These are phyloP conservation scores for Carpatolechia fugitivella DNA, from an alignment of 2,888 invertebrate species.

Conservation along the genomic window DNA sequence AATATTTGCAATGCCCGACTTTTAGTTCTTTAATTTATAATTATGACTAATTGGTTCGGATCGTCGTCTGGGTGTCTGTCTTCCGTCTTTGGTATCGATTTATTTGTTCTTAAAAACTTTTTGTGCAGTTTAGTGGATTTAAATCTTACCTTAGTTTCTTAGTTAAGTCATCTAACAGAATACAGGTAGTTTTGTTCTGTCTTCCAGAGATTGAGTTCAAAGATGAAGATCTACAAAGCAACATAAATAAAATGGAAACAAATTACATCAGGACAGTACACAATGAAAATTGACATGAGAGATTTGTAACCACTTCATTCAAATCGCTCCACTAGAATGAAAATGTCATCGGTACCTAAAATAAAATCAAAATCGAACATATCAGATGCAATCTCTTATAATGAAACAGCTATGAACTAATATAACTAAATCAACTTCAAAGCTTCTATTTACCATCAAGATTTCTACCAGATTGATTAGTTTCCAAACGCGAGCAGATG, in stretches of 20 bases:
- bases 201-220: no score
- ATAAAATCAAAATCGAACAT: background rate
- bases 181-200: no score
- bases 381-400: background rate
- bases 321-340: background rate
- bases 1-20: conserved; percentile 64
- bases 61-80: conserved; percentile 27
- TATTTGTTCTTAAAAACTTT: background rate
- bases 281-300: background rate
- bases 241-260: no score
- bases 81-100: conserved; percentile 4
- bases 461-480: conserved; percentile 10
- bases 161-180: no score
- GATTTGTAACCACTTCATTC: background rate
- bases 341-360: background rate
- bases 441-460: conserved; percentile 4
- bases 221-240: no score
- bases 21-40: conserved; percentile 61
- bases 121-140: background rate
- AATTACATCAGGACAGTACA: no score
- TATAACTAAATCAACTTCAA: conserved; percentile 6
- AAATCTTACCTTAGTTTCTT: no score
- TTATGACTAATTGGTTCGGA: conserved; percentile 62
- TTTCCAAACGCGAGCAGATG: conserved; percentile 16
- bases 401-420: background rate